phyloP scores from a whole-genome alignment of 2,888 invertebrate genomes.

The Napeogenes inachia region DNA sequence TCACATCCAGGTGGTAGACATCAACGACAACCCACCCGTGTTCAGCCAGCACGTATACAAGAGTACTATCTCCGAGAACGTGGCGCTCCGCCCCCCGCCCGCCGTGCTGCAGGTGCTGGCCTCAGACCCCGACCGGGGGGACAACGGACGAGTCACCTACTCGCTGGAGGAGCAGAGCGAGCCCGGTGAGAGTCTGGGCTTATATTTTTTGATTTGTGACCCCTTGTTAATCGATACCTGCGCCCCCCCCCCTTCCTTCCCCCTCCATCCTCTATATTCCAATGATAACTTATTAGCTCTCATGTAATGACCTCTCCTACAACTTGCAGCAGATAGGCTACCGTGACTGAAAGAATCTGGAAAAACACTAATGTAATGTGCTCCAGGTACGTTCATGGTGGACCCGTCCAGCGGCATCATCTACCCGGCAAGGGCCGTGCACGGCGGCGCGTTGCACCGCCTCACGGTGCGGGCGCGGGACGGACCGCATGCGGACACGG shows the following conservation, averaged over 20 bases:
- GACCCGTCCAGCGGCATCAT: constrained; percentile 88
- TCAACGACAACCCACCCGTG: constrained; percentile 92
- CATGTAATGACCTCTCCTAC: too few relatives aligned
- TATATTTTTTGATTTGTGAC: too few relatives aligned
- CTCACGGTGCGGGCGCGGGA: constrained; percentile 87
- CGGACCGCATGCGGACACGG: constrained; percentile 81
- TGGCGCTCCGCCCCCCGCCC: constrained; percentile 87
- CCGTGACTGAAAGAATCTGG: constrained; percentile 12
- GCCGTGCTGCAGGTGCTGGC: constrained; percentile 89
- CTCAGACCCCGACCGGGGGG: constrained; percentile 87
- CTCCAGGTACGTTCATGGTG: constrained; percentile 83
- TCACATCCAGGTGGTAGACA: constrained; percentile 85
- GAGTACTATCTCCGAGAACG: constrained; percentile 89
- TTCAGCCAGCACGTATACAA: constrained; percentile 88
- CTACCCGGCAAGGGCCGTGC: constrained; percentile 84
- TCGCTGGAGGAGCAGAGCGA: constrained; percentile 79
- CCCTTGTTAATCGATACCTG: too few relatives aligned
- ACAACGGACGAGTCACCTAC: constrained; percentile 87
- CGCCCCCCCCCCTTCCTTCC: too few relatives aligned
- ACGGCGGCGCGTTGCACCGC: constrained; percentile 75
- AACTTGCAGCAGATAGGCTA: too few relatives aligned
- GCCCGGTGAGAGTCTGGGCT: constrained; percentile 42
- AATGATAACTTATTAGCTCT: too few relatives aligned
- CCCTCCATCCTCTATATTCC: too few relatives aligned
- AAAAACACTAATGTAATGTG: neutral